A percentile compares a stretch with the other conserved stretches of the same genome.
phyloP scores from a whole-genome alignment of 2,113 vertebrate species.

The Hystrix brachyura region DNA sequence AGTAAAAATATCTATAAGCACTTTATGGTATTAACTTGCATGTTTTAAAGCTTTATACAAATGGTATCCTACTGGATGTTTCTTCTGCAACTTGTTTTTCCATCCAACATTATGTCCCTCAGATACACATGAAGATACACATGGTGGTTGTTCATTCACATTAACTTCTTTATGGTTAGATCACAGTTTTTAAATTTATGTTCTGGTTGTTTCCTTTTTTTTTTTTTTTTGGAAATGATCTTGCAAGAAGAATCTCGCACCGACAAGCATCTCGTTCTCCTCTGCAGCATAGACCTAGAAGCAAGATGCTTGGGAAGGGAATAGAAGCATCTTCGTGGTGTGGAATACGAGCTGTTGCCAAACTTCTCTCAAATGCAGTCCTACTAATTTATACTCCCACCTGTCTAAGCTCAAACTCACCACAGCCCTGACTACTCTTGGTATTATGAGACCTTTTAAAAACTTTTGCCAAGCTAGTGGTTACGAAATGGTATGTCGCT shows the following conservation, averaged over 20 bases:
- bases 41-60: background rate
- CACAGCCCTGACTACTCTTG: background rate
- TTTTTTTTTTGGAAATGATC: background rate
- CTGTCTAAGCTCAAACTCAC: background rate
- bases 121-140: background rate
- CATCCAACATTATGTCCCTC: background rate
- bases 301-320: rapidly evolving
- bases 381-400: background rate
- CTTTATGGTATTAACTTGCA: background rate
- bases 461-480: background rate
- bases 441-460: background rate
- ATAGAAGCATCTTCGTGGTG: background rate
- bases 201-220: background rate
- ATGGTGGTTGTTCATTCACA: background rate
- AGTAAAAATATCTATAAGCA: background rate
- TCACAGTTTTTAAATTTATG: background rate
- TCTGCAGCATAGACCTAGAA: background rate
- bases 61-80: no score
- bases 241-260: background rate
- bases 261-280: background rate
- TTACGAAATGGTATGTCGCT: background rate
- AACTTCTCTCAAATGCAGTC: background rate
- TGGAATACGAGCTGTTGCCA: background rate
- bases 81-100: background rate
- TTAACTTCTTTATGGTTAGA: background rate